A percentile compares a stretch with the other conserved stretches of the same genome.
Evolutionary conservation across 2,113 vertebrate genomes (phyloP).

Genomic region (Illadopsis cleaveri): DNA sequence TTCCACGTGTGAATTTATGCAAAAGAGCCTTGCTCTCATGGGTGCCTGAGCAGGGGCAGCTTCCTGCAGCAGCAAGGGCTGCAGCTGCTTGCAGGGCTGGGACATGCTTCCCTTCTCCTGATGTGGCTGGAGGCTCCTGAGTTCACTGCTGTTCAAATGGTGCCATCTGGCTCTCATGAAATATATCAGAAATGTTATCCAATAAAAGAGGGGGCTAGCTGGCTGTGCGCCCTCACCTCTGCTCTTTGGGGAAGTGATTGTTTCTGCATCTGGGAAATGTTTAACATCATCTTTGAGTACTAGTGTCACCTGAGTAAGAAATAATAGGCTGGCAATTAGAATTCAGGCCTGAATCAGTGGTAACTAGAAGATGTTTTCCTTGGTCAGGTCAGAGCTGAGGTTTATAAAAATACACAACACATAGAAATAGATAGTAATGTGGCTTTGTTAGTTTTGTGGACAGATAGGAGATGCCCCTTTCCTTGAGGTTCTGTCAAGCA

Average conservation of each 20-base stretch:
- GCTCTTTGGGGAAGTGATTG: neutral
- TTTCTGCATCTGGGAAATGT: neutral
- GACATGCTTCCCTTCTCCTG: neutral
- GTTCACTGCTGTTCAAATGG: slow-evolving; percentile 41
- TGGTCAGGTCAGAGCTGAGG: neutral
- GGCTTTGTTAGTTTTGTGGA: neutral
- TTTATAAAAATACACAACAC: neutral
- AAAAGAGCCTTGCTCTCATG: rapidly evolving
- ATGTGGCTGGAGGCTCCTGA: neutral
- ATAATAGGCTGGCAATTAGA: neutral
- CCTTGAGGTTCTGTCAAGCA: neutral
- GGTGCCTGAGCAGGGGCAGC: rapidly evolving
- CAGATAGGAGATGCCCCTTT: neutral
- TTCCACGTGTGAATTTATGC: neutral
- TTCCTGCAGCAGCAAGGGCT: neutral
- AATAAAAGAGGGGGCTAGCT: neutral
- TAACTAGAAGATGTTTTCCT: neutral
- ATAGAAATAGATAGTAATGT: neutral
- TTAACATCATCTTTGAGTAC: neutral
- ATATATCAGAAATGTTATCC: slow-evolving; percentile 16
- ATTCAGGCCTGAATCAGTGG: neutral
- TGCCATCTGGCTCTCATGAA: slow-evolving; percentile 57
- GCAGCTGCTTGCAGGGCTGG: neutral
- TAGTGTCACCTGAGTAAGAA: neutral
- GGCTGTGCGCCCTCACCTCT: neutral